These are phyloP conservation scores for Geodia barretti DNA, from an alignment of 37 sponge, comb jelly and placozoan genomes.

Conservation along the genomic window DNA sequence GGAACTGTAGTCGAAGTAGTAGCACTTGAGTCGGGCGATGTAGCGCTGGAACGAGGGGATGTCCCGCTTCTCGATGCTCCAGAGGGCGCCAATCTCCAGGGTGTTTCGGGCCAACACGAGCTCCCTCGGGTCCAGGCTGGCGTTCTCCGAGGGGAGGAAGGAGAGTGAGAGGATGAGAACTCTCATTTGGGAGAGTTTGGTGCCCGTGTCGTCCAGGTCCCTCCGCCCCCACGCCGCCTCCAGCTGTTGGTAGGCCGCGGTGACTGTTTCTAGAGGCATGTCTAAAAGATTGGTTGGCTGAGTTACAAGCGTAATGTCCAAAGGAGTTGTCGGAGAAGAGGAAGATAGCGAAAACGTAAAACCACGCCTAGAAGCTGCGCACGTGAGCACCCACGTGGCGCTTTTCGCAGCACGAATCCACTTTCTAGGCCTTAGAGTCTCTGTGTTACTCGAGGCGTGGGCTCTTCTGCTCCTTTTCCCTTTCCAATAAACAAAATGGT, in stretches of 20 bases:
- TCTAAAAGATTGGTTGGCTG: too few relatives aligned
- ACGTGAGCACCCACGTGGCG: neutral
- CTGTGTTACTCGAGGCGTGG: too few relatives aligned
- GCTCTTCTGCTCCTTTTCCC: too few relatives aligned
- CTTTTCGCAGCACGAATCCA: too few relatives aligned
- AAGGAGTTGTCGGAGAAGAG: too few relatives aligned
- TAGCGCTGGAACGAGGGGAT: constrained; percentile 91
- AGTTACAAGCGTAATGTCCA: neutral
- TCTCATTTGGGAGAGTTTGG: constrained; percentile 54
- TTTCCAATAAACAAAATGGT: neutral
- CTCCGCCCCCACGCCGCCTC: constrained; percentile 65
- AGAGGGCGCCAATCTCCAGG: constrained; percentile 94
- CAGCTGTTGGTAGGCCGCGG: constrained; percentile 54
- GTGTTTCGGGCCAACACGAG: constrained; percentile 80
- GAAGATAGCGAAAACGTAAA: too few relatives aligned
- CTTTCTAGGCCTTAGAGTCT: too few relatives aligned
- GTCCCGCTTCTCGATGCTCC: constrained; percentile 89
- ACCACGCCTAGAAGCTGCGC: neutral
- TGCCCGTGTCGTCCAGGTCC: constrained; percentile 40
- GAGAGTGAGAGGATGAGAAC: constrained; percentile 54
- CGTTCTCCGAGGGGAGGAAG: constrained; percentile 61
- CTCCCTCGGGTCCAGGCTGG: constrained; percentile 26
- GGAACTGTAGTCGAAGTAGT: constrained; percentile 87
- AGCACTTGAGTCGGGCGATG: constrained; percentile 91
- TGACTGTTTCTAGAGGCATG: constrained; percentile 31